Conservation (phyloP, 2,113 vertebrate species). For the Caretta caretta region DNA sequence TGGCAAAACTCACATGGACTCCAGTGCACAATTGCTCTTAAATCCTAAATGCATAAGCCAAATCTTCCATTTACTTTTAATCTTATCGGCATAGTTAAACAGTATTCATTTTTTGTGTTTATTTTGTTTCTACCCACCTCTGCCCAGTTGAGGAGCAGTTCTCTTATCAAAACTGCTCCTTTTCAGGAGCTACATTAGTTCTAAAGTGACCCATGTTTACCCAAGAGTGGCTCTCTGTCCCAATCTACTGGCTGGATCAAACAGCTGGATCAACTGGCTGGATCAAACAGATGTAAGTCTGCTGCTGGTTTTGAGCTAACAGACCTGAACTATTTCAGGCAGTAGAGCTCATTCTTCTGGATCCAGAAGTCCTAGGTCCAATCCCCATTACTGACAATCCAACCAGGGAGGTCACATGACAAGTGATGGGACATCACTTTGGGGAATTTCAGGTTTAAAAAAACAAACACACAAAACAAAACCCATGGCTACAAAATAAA, state of each 20-base stretch:
- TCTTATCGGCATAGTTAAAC: not conserved
- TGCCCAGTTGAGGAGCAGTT: not conserved
- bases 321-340: no score
- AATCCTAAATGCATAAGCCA: not conserved
- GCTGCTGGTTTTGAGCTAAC: not conserved
- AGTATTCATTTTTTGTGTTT: not conserved
- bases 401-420: not conserved
- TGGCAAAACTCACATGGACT: not conserved
- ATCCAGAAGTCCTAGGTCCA: not conserved
- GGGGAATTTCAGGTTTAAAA: no score
- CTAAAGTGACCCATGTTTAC: not conserved
- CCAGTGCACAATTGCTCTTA: not conserved
- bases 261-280: not conserved
- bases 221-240: not conserved
- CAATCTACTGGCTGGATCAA: not conserved
- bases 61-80: not conserved
- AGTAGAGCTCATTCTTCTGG: not conserved
- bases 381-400: not conserved
- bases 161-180: not conserved
- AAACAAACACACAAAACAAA: no score
- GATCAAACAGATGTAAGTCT: not conserved
- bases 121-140: not conserved
- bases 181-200: not conserved
- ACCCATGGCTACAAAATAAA: no score
- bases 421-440: not conserved